Base-by-base conservation (phyloP, 2,888 invertebrate species). In the Yponomeuta evonymella region DNA sequence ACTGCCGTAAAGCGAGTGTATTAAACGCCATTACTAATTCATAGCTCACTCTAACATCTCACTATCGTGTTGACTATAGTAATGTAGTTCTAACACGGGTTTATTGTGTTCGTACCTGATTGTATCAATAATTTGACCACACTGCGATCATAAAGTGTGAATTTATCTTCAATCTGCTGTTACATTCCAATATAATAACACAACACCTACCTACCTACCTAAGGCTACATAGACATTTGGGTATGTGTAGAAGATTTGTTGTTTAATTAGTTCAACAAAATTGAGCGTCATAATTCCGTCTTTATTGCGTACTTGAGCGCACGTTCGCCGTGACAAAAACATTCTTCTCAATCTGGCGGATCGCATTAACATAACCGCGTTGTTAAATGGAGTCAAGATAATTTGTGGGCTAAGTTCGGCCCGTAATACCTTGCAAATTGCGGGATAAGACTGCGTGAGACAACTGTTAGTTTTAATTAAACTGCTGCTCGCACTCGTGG, bases 391-490 rank as follows among this genome's bases (percentile, higher is more conserved):
- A 90, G 88, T 90, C 87, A 82, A 86, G 89, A 90, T 90, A 91
- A 92, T 91, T 92, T 91, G 91, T 91, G 91, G 90, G 81, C 85
- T 79, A 90, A 91, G 88, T 92, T 92, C 83, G 88, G 86, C 88
- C 87, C 88, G 89, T 91, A 90, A 91, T 91, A 89, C 90, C 89
- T 90, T 89, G 90, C 91, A 92, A 92, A 92, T 92, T 92, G 90
- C 89, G 84, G 90, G 89, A 89, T 90, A 89, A 90, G 90, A 90
- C 91, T 89, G 91, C 89, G 90, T 88, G 90, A 90, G 91, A 90
- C 90, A 91, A 91, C 91, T 91, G 91, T 90, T 92, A 91, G 91
- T 91, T 92, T 92, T 91, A 91, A 92, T 92, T 92, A 90, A 92
- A 91, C 90, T 87, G 89, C 89, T 88, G 90, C 87, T 90, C 84